Evolutionary conservation across 2,888 invertebrate species (phyloP), one percentile per base, ranked within the genome.

Genomic region (Sipha maydis): DNA sequence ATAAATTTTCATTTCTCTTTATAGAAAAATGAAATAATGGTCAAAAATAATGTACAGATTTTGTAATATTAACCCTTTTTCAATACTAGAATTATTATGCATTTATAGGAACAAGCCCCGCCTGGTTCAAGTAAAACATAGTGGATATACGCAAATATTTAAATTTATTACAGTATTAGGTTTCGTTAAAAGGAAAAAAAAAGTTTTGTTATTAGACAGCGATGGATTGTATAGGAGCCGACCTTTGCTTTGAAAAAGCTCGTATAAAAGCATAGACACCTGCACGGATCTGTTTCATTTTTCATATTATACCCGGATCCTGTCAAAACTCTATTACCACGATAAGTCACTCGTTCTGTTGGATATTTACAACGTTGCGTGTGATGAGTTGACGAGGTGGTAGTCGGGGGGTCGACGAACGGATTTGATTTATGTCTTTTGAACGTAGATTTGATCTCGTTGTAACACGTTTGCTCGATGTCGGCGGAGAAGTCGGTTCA

Each of bases 361-460:
- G 48, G 48, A 48, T 8, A 69, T 78, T 48, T 19, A 25, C 69
- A 11, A 61, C 54, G 19, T 14, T 41, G 41, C 21, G 56, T 31
- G 69, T 11, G 69, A 2, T 21, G 25, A 1, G 69, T 25, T 69
- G 69, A 31, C 19, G 48, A 34, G 11, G 83, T 21, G n/a, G 76
- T 14, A 14, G n/a, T 11, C n/a, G 11, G 38, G 14, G 19, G 34
- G 38, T 19, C 11, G 83, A 21, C 9, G 25, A 25, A 14, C 31
- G 25, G 61, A n/a, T 80, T 85, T 85, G 85, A 85, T 85, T 85
- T 85, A 85, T 85, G 85, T 78, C 25, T 78, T 78, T 78, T 19
- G 48, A 31, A 34, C 77, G 25, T n/a, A 69, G 34, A 69, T 69
- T 19, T 25, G 73, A 54, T 54, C 34, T 73, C 73, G 19, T 17